These are phyloP conservation scores for Lottia scabra DNA, from an alignment of 2,888 invertebrate species.

Conservation along the genomic window DNA sequence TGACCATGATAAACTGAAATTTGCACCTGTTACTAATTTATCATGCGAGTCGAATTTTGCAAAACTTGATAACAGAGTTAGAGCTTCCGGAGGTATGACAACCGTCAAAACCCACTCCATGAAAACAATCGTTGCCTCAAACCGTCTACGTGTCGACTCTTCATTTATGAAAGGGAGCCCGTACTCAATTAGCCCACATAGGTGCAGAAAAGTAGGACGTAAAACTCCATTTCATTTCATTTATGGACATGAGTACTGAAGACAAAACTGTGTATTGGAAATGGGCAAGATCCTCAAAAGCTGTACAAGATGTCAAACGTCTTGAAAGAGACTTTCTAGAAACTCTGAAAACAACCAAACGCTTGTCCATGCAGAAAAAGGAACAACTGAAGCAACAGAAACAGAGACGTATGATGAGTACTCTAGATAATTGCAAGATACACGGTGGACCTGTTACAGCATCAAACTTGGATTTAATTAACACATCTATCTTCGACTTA, in stretches of 20 bases:
- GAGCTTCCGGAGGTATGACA: no score
- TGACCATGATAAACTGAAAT: not conserved
- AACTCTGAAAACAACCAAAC: not conserved
- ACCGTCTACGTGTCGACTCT: no score
- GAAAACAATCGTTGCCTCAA: no score
- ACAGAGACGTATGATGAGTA: not conserved
- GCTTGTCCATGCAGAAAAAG: not conserved
- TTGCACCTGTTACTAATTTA: not conserved
- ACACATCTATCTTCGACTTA: not conserved
- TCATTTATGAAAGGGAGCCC: no score
- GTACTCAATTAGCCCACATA: no score
- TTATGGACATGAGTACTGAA: not conserved
- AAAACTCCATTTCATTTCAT: no score
- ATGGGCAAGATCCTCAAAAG: no score
- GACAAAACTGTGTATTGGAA: not conserved
- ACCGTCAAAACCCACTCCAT: no score
- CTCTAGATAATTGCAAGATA: not conserved
- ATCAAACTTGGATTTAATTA: not conserved
- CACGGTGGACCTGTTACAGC: not conserved
- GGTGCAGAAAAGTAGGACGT: no score
- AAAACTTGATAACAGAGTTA: no score
- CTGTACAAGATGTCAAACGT: no score
- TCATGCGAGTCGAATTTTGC: not conserved
- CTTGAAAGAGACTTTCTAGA: not conserved
- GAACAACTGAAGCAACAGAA: not conserved